Conservation (phyloP, 2,888 invertebrate species). For the Fabriciana adippe region DNA sequence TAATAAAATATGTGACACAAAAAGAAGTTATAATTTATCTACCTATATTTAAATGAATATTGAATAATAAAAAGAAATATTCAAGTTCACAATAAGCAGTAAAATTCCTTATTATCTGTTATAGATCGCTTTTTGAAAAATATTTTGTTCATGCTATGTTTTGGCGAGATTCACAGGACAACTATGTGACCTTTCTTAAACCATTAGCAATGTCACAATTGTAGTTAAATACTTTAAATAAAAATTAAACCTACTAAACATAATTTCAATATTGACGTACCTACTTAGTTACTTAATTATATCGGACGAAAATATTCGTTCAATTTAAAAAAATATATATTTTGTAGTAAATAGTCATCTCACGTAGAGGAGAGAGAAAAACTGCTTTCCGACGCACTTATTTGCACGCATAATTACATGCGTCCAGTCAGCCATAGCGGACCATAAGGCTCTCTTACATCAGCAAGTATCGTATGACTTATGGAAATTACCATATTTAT, state of each 20-base stretch:
- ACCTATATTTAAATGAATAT: not conserved
- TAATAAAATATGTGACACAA: constrained; percentile 31
- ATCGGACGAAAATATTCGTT: no score
- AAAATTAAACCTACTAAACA: no score
- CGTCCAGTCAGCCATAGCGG: constrained; percentile 34
- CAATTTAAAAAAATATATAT: constrained; percentile 6
- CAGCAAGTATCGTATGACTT: constrained; percentile 17
- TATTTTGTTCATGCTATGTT: no score
- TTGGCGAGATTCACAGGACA: no score
- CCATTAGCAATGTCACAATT: no score
- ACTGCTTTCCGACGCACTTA: constrained; percentile 42
- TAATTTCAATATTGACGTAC: no score
- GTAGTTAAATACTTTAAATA: no score
- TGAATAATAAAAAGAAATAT: not conserved
- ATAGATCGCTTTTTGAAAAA: no score
- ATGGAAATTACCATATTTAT: not conserved
- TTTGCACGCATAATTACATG: constrained; percentile 42
- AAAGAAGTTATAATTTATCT: constrained; percentile 7
- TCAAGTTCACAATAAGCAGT: no score
- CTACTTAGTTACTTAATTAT: no score
- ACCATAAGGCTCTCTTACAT: constrained; percentile 20
- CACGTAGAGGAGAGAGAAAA: constrained; percentile 38
- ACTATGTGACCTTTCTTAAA: no score
- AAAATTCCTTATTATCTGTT: no score
- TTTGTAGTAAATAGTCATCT: constrained; percentile 25